Evolutionary conservation across 2,113 vertebrate genomes (phyloP).

Genomic region (Rhipidura dahli): DNA sequence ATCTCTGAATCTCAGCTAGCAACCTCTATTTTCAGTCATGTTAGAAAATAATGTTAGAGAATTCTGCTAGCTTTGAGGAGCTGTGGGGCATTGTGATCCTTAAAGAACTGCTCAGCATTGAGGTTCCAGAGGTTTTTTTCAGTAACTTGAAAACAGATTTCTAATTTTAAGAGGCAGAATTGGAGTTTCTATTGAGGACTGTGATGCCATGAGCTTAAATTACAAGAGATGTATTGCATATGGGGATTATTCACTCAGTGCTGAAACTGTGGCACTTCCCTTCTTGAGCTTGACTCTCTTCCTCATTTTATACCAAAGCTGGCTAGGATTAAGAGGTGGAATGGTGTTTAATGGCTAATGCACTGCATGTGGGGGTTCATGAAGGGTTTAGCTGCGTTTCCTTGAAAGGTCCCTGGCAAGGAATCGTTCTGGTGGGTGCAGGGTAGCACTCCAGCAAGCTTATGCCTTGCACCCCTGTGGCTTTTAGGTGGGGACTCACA

Average conservation of each 20-base stretch:
- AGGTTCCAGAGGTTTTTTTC: background rate
- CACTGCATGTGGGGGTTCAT: too few species aligned
- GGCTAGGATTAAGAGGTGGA: background rate
- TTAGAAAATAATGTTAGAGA: background rate
- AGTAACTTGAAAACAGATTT: background rate
- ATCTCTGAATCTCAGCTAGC: background rate
- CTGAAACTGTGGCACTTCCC: background rate
- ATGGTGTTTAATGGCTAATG: background rate
- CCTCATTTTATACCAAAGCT: background rate
- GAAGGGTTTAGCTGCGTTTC: too few species aligned
- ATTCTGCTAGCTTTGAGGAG: background rate
- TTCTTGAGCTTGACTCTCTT: background rate
- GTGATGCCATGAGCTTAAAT: background rate
- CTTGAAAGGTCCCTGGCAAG: too few species aligned
- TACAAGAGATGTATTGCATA: background rate
- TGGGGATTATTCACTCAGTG: background rate
- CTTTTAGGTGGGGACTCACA: too few species aligned
- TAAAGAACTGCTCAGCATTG: background rate
- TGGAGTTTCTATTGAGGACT: background rate
- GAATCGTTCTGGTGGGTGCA: too few species aligned
- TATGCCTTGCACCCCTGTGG: too few species aligned
- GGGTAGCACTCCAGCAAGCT: too few species aligned
- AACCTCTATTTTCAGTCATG: background rate
- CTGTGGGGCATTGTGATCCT: background rate
- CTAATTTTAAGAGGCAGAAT: background rate